phyloP scores from a whole-genome alignment of 1,140 invertebrate species.

The Vollenhovia emeryi region DNA sequence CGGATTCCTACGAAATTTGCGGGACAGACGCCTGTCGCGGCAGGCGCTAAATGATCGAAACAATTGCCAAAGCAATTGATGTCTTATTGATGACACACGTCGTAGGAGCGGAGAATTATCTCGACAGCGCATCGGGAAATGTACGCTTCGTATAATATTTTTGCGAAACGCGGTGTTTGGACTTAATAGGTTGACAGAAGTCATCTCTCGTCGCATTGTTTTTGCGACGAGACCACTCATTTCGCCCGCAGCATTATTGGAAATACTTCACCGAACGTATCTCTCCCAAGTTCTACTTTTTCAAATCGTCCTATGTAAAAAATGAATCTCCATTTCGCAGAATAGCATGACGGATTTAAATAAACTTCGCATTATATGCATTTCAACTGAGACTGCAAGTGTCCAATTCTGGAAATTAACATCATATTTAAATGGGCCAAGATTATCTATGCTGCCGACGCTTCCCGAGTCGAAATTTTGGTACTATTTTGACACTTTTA shows the following conservation, averaged over 20 bases:
- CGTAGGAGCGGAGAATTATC: constrained; percentile 25
- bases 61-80: constrained; percentile 73
- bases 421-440: not conserved
- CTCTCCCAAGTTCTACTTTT: not conserved
- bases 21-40: constrained; percentile 44
- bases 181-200: not conserved
- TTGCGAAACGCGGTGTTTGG: constrained; percentile 10
- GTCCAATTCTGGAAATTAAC: not conserved
- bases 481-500: too few species aligned
- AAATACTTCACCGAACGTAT: constrained; percentile 16
- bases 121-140: not conserved
- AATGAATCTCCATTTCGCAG: not conserved
- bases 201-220: not conserved
- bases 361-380: not conserved
- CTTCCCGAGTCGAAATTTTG: too few species aligned
- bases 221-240: not conserved
- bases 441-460: not conserved
- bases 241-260: not conserved
- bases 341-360: not conserved
- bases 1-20: constrained; percentile 44
- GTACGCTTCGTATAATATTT: constrained; percentile 22
- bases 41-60: constrained; percentile 72
- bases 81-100: constrained; percentile 74
- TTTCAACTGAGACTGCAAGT: not conserved
- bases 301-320: not conserved